These are phyloP conservation scores for Crenichthys baileyi DNA, from an alignment of 2,797 vertebrate species.

Conservation along the genomic window DNA sequence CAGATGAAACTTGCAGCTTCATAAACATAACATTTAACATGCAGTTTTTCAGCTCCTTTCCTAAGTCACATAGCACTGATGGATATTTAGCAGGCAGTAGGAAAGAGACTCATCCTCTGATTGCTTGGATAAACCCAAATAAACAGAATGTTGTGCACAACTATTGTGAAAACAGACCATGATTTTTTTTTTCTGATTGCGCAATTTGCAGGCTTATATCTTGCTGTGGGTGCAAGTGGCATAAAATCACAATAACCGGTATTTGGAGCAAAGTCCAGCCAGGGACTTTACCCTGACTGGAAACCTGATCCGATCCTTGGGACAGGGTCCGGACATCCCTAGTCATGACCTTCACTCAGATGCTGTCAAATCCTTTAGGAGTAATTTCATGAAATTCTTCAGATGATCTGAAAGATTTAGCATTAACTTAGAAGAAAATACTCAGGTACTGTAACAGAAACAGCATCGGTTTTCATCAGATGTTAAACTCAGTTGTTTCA, in stretches of 20 bases:
- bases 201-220: background rate
- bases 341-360: constrained; percentile 18
- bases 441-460: constrained; percentile 63
- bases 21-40: background rate
- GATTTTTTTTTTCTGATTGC: background rate
- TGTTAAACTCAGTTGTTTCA: constrained; percentile 29
- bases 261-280: background rate
- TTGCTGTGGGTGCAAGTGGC: background rate
- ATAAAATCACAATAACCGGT: background rate
- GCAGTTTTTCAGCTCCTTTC: background rate
- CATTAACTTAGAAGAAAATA: constrained; percentile 18
- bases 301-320: background rate
- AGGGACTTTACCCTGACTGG: background rate
- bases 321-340: background rate
- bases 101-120: background rate
- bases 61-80: background rate
- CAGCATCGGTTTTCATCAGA: constrained; percentile 31
- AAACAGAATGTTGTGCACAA: too few relatives aligned
- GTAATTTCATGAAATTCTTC: constrained; percentile 16
- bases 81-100: background rate
- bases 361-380: constrained; percentile 15
- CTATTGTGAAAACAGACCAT: background rate
- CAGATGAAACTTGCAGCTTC: constrained; percentile 2
- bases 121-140: too few relatives aligned
- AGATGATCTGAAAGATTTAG: constrained; percentile 20